These are phyloP conservation scores for Nansenia antarctica DNA, from an alignment of 2,113 vertebrate species.

Conservation along the genomic window DNA sequence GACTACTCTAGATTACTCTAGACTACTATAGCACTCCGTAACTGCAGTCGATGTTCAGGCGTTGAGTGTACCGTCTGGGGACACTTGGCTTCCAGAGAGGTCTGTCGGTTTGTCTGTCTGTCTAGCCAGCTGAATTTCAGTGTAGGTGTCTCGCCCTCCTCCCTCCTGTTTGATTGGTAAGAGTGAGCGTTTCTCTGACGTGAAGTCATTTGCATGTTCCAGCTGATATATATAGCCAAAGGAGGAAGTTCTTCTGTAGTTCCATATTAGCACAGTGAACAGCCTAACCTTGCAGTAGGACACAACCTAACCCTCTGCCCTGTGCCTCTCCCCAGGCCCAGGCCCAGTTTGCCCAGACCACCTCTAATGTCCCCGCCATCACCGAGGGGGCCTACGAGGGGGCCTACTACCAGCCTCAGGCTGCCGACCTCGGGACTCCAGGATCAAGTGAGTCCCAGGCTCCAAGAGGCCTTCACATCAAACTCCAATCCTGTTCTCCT, in stretches of 20 bases:
- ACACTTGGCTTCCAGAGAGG: too few relatives aligned
- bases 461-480: not conserved
- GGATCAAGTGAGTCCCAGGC: conserved; percentile 64
- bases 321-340: conserved; percentile 66
- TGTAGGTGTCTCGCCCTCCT: too few relatives aligned
- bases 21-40: too few relatives aligned
- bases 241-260: not conserved
- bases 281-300: too few relatives aligned
- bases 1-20: too few relatives aligned
- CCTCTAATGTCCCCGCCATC: conserved; percentile 67
- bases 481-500: not conserved
- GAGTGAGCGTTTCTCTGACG: too few relatives aligned
- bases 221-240: not conserved
- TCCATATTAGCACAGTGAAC: not conserved
- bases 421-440: conserved; percentile 45
- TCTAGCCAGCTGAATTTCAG: too few relatives aligned
- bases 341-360: conserved; percentile 67
- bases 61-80: too few relatives aligned
- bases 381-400: conserved; percentile 60
- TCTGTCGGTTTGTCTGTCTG: too few relatives aligned
- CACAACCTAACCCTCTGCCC: not conserved
- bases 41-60: too few relatives aligned
- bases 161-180: too few relatives aligned
- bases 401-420: conserved; percentile 2
- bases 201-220: not conserved